Conservation (phyloP, 2,888 invertebrate genomes). For the Tetragnatha montana region DNA sequence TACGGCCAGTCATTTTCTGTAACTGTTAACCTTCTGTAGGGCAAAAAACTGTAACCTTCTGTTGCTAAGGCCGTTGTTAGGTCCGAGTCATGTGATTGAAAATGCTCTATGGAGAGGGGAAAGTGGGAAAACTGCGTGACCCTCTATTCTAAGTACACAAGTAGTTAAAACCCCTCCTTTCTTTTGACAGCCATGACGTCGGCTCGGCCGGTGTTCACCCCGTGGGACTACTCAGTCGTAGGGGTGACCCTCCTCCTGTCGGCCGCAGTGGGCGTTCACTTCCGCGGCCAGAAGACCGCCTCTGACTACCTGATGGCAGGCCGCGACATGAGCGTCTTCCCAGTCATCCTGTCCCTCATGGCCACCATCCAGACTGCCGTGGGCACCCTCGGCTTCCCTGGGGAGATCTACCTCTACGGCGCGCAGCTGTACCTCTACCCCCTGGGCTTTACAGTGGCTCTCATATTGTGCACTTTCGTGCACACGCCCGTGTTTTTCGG, state of each 20-base stretch:
- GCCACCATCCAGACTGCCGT: slow-evolving; percentile 71
- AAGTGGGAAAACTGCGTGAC: too few relatives aligned
- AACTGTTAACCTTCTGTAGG: too few relatives aligned
- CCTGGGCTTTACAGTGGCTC: slow-evolving; percentile 85
- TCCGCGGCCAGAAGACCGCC: slow-evolving; percentile 56
- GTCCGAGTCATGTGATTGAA: too few relatives aligned
- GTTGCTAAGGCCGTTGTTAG: too few relatives aligned
- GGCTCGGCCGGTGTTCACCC: slow-evolving; percentile 37
- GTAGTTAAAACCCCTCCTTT: too few relatives aligned
- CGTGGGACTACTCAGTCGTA: slow-evolving; percentile 64
- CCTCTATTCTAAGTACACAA: too few relatives aligned
- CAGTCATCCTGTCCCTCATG: slow-evolving; percentile 71
- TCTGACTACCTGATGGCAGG: slow-evolving; percentile 70
- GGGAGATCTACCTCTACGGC: slow-evolving; percentile 70
- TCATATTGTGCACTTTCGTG: slow-evolving; percentile 84
- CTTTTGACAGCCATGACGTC: background rate
- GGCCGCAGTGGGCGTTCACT: slow-evolving; percentile 52
- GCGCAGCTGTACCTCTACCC: slow-evolving; percentile 81
- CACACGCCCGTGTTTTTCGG: slow-evolving; percentile 91
- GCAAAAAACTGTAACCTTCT: too few relatives aligned
- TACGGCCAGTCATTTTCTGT: too few relatives aligned
- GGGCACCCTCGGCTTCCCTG: slow-evolving; percentile 70
- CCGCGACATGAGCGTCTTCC: slow-evolving; percentile 66
- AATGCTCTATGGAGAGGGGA: too few relatives aligned
- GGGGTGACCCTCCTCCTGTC: slow-evolving; percentile 53